Conservation (phyloP, 2,113 vertebrate species). For the Otus sunia region DNA sequence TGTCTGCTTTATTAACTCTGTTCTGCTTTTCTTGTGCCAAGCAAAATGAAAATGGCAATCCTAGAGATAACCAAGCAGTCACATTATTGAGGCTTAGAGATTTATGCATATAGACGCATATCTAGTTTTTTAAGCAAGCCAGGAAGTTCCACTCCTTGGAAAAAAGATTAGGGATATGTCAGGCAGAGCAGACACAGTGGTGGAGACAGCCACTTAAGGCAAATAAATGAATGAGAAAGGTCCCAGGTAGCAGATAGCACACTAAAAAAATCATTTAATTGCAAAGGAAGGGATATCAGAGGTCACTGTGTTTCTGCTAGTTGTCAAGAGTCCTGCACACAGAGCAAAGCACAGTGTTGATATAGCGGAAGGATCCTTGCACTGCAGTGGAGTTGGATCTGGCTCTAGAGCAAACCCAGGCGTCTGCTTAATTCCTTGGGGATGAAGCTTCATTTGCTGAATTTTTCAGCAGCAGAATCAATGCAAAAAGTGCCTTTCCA, state of each 20-base stretch:
- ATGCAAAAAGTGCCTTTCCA: neutral
- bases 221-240: slow-evolving; percentile 27
- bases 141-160: slow-evolving; percentile 40
- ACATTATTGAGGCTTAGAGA: neutral
- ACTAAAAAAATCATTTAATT: neutral
- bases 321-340: neutral
- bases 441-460: neutral
- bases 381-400: neutral
- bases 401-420: neutral
- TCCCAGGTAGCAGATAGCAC: neutral
- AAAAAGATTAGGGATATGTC: slow-evolving; percentile 36
- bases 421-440: neutral
- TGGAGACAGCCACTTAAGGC: neutral
- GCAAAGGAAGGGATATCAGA: neutral
- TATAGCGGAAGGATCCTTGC: neutral
- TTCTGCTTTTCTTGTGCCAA: neutral
- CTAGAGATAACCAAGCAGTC: neutral
- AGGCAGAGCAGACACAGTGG: neutral
- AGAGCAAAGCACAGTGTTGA: neutral
- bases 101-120: neutral
- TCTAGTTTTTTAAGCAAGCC: neutral
- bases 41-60: slow-evolving; percentile 15
- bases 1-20: neutral
- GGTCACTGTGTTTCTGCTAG: neutral
- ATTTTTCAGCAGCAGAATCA: neutral